phyloP scores from a whole-genome alignment of 2,797 vertebrate genomes.

The Picus viridis region DNA sequence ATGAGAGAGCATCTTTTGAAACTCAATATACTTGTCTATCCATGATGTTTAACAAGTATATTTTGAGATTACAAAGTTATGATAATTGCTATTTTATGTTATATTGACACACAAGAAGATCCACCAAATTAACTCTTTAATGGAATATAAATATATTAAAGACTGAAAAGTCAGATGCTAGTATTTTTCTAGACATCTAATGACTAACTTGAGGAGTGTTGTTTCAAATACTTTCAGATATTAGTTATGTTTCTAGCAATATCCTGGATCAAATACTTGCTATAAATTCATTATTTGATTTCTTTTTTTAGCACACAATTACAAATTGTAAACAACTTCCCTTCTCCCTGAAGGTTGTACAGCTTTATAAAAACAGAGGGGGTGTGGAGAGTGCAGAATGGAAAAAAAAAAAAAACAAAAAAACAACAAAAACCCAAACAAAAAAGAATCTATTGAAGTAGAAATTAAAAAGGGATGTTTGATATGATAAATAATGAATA shows the following conservation, averaged over 20 bases:
- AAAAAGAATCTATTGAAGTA: conserved; percentile 77
- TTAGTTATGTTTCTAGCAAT: conserved; percentile 79
- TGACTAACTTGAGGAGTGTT: conserved; percentile 20
- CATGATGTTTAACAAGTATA: neutral
- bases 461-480: conserved; percentile 80
- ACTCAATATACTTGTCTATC: neutral
- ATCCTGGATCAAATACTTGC: conserved; percentile 73
- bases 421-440: neutral
- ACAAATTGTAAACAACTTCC: conserved; percentile 74
- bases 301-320: conserved; percentile 72
- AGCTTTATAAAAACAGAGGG: conserved; percentile 69
- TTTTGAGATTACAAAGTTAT: neutral
- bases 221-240: conserved; percentile 65
- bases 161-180: neutral
- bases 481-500: conserved; percentile 82
- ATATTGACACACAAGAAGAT: neutral
- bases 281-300: conserved; percentile 71
- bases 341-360: conserved; percentile 74
- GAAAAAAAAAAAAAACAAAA: neutral
- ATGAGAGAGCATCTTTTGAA: neutral
- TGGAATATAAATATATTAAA: neutral
- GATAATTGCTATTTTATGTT: neutral
- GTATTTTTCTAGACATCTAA: conserved; percentile 22
- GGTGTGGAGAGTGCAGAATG: neutral
- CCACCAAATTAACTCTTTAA: neutral